Base-by-base conservation (phyloP, 2,888 invertebrate genomes). In the Polydesmus complanatus region DNA sequence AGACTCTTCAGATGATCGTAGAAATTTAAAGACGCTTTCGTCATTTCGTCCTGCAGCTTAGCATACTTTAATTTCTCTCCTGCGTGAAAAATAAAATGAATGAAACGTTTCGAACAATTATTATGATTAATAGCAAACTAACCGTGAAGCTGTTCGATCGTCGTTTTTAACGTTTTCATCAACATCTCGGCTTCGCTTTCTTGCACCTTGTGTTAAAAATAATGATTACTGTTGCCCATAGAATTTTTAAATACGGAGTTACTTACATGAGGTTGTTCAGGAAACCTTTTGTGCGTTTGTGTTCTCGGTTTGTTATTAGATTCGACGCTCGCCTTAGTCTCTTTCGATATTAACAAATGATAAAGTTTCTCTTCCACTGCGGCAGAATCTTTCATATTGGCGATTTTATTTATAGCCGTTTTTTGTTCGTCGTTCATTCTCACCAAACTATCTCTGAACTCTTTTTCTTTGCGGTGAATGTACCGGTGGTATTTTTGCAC, bases 401-500 rank as follows among this genome's bases (percentile, higher is more conserved):
- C 21, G 2, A 58, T 23, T 21, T 58, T 51, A 26, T 58, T 51
- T 19, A 52, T 5, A n/a, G 52, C 27, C 22, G 25, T n/a, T n/a
- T 51, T 58, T 18, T 58, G 50, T 22, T 58, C 58, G 21, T 49
- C 26, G 1, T 19, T 58, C n/a, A 58, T 19, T 21, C 27, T 58
- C 22, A 27, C 21, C 26, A 58, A 27, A 11, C 18, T 26, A 51
- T 51, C 52, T 18, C 26, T 26, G 51, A 58, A 58, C 19, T 58
- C 58, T 52, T 51, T 49, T 18, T 58, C 58, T 27, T 58, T 58
- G 21, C 25, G 19, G 19, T 58, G 58, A 51, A 58, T 58, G 52
- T 51, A 58, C 5, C 58, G 50, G 27, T 58, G 58, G 19, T 58
- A 58, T 26, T 58, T 58, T 51, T 58, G 50, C 50, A 58, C 52